Percentiles rank a stretch among this genome's conserved stretches.
These are phyloP conservation scores for Austrolebias charrua DNA, from an alignment of 2,797 vertebrate species.

Conservation along the genomic window DNA sequence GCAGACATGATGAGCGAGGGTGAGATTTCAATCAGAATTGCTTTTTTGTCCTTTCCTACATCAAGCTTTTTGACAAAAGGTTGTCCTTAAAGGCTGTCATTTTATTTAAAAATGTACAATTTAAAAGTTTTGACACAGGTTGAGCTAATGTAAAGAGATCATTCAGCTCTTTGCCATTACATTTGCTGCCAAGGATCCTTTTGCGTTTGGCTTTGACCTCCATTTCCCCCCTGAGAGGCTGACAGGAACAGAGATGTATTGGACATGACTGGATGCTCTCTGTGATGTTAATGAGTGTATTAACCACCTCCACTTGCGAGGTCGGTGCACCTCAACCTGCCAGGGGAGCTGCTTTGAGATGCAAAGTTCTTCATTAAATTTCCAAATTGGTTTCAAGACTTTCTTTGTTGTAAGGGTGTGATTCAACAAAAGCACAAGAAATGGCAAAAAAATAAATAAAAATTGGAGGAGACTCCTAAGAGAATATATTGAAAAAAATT, in stretches of 20 bases:
- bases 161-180: conserved; percentile 17
- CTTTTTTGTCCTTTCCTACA: background rate
- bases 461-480: background rate
- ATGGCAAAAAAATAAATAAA: background rate
- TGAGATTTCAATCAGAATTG: conserved; percentile 6
- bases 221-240: conserved; percentile 35
- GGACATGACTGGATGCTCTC: conserved; percentile 21
- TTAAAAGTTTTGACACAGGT: conserved; percentile 6
- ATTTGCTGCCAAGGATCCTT: conserved; percentile 44
- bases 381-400: conserved; percentile 5
- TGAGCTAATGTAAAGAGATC: conserved; percentile 30
- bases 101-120: conserved; percentile 15
- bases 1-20: conserved; percentile 7
- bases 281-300: conserved; percentile 40
- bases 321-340: conserved; percentile 23
- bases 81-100: background rate
- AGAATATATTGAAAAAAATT: background rate
- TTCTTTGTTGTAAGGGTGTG: background rate
- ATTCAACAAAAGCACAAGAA: background rate
- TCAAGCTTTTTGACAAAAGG: background rate
- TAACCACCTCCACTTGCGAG: conserved; percentile 10
- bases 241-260: conserved; percentile 42
- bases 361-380: background rate
- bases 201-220: conserved; percentile 48
- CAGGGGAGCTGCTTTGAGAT: background rate